Evolutionary conservation across 2,797 vertebrate species (phyloP).

Genomic region (Peromyscus eremicus): DNA sequence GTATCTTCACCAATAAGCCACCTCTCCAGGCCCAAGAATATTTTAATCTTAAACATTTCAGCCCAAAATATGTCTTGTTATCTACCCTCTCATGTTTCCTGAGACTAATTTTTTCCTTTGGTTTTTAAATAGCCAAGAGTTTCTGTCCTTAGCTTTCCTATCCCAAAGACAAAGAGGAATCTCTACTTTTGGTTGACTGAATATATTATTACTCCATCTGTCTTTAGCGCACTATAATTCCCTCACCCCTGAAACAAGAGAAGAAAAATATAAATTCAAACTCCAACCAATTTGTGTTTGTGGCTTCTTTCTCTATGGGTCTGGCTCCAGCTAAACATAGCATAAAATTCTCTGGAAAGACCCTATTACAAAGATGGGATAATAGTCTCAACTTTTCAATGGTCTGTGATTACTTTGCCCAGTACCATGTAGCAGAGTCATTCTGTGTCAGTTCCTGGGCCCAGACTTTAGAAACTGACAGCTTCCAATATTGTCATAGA

Average conservation of each 20-base stretch:
- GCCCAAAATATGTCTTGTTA: not conserved
- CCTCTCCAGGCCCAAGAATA: not conserved
- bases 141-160: not conserved
- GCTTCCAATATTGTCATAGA: not conserved
- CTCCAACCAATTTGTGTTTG: not conserved
- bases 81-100: constrained; percentile 3
- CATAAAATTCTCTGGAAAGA: not conserved
- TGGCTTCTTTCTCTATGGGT: not conserved
- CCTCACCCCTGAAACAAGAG: not conserved
- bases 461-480: not conserved
- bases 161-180: constrained; percentile 37
- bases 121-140: not conserved
- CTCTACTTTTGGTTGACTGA: constrained; percentile 14
- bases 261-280: not conserved
- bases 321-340: not conserved
- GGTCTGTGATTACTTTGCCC: not conserved
- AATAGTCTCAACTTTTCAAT: not conserved
- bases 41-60: not conserved
- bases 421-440: not conserved
- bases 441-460: not conserved
- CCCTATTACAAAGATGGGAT: not conserved
- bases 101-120: not conserved
- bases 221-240: constrained; percentile 36
- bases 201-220: constrained; percentile 39
- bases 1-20: not conserved